Conservation (phyloP, 2,113 vertebrate genomes). For the Cryptomyrus ogoouensis region DNA sequence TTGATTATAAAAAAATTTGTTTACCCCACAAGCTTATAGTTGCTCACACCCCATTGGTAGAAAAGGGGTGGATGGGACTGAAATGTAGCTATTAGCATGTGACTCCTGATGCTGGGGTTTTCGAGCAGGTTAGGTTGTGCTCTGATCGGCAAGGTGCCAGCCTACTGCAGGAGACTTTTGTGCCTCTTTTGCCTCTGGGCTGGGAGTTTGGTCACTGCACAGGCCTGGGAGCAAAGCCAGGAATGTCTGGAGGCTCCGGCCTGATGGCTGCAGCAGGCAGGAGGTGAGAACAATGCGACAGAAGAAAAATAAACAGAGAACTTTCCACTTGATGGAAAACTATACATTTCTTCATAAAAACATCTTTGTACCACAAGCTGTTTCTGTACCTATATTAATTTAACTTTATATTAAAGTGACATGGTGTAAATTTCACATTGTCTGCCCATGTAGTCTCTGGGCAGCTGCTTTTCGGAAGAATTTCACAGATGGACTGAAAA, state of each 20-base stretch:
- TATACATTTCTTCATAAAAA: not conserved
- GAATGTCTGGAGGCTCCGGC: not conserved
- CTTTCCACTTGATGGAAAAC: not conserved
- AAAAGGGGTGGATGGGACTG: not conserved
- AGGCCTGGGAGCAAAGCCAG: not conserved
- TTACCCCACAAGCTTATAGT: not conserved
- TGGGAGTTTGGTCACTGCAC: not conserved
- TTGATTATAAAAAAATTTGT: not conserved
- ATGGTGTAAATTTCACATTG: not conserved
- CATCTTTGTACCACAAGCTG: not conserved
- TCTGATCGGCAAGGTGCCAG: not conserved
- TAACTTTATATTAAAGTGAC: not conserved
- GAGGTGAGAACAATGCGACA: constrained; percentile 2
- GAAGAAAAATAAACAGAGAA: not conserved
- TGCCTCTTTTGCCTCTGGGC: not conserved
- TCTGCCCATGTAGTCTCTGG: not conserved
- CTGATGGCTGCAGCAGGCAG: not conserved
- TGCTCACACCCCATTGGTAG: not conserved
- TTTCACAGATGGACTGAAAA: not conserved
- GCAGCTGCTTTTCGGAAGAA: not conserved
- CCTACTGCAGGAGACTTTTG: not conserved
- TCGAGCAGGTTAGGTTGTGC: not conserved
- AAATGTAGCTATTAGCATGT: not conserved
- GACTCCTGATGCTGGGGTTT: not conserved
- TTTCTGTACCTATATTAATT: not conserved